phyloP scores from a whole-genome alignment of 2,888 invertebrate species.

The Lapara coniferarum region DNA sequence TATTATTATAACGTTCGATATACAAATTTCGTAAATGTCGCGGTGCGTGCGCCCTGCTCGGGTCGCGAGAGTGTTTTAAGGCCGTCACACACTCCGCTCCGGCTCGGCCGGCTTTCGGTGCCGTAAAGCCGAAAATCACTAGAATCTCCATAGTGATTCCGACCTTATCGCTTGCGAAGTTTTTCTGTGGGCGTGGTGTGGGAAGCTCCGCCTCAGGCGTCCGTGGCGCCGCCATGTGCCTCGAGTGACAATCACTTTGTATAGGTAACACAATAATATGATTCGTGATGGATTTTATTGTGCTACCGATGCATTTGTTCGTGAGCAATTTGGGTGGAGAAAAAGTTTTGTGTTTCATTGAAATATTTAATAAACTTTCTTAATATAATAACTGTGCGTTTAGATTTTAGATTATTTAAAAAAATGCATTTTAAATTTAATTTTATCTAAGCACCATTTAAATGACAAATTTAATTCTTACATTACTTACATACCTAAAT shows the following conservation, averaged over 20 bases:
- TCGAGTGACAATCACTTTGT: constrained; percentile 83
- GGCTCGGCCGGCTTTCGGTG: constrained; percentile 60
- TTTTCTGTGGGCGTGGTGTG: constrained; percentile 69
- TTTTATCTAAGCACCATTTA: neutral
- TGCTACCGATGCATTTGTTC: constrained; percentile 77
- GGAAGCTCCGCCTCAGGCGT: constrained; percentile 65
- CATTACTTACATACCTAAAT: no score
- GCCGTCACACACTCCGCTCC: constrained; percentile 61
- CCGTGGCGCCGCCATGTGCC: constrained; percentile 73
- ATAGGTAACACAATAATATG: constrained; percentile 84
- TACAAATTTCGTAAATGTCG: constrained; percentile 53
- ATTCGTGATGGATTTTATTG: constrained; percentile 83
- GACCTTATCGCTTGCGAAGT: constrained; percentile 71
- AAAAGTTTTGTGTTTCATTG: constrained; percentile 33
- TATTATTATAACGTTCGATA: constrained; percentile 37
- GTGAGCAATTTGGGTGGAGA: constrained; percentile 60
- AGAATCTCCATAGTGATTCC: constrained; percentile 73
- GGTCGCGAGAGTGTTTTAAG: constrained; percentile 73
- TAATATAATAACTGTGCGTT: neutral
- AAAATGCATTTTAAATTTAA: neutral
- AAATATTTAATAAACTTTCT: neutral
- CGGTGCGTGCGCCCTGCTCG: constrained; percentile 74
- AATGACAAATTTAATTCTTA: neutral
- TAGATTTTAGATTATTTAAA: neutral
- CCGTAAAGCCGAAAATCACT: constrained; percentile 76